Conservation (phyloP, 2,797 vertebrate species). For the Hemibagrus guttatus region DNA sequence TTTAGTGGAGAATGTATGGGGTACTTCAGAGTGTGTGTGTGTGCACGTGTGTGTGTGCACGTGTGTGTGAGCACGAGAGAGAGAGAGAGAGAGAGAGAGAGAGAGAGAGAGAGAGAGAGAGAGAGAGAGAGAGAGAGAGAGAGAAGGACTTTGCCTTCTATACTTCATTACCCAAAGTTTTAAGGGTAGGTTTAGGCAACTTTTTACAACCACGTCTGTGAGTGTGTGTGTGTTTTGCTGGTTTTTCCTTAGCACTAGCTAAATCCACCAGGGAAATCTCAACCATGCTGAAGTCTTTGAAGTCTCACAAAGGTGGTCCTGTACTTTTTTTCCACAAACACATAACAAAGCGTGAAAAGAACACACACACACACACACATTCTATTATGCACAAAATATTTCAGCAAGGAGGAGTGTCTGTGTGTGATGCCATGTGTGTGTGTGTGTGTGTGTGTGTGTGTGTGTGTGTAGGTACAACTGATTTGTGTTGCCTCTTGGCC, state of each 20-base stretch:
- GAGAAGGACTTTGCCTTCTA: neutral
- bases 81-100: neutral
- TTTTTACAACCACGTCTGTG: neutral
- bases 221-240: slow-evolving; percentile 6
- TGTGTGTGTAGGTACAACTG: slow-evolving; percentile 34
- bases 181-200: neutral
- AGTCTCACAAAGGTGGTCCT: slow-evolving; percentile 73
- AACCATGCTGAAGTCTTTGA: slow-evolving; percentile 45
- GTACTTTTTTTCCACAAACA: slow-evolving; percentile 65
- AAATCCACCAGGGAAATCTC: slow-evolving; percentile 41
- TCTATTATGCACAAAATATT: slow-evolving; percentile 8
- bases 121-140: slow-evolving; percentile 9
- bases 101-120: neutral
- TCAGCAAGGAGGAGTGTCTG: neutral
- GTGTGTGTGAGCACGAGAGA: neutral
- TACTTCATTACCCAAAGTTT: neutral
- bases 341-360: slow-evolving; percentile 73
- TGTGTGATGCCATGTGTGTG: neutral
- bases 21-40: neutral
- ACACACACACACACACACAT: slow-evolving; percentile 21
- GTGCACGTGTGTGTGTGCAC: neutral
- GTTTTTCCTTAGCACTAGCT: slow-evolving; percentile 35
- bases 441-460: slow-evolving; percentile 38
- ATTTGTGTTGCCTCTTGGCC: slow-evolving; percentile 55
- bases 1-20: slow-evolving; percentile 16